phyloP scores from a whole-genome alignment of 2,113 vertebrate genomes.

The Bungarus multicinctus region DNA sequence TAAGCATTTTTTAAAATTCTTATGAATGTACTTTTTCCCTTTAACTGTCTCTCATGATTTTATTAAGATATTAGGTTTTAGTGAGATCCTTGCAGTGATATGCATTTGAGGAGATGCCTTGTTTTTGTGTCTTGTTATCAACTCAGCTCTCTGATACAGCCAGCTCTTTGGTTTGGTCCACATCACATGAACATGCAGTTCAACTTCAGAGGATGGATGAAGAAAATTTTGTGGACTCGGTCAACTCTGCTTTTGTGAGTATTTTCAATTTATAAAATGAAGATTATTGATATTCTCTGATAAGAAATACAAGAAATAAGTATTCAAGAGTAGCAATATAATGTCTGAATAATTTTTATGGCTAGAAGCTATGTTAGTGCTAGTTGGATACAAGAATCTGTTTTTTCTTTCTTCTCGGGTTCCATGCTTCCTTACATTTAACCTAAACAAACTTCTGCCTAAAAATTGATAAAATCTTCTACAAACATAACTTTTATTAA shows the following conservation, averaged over 20 bases:
- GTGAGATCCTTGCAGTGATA: not conserved
- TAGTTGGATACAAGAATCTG: not conserved
- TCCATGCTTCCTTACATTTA: not conserved
- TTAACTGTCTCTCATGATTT: not conserved
- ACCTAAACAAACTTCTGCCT: not conserved
- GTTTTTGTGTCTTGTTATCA: slow-evolving; percentile 28
- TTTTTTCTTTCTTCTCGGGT: not conserved
- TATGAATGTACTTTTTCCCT: not conserved
- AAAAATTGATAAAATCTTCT: not conserved
- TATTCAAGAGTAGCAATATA: not conserved
- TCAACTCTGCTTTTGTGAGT: slow-evolving; percentile 98
- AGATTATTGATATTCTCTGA: not conserved
- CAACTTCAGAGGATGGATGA: slow-evolving; percentile 87
- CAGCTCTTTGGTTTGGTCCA: slow-evolving; percentile 97
- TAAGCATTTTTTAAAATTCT: not conserved
- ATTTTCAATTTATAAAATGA: not conserved
- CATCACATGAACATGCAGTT: slow-evolving; percentile 83
- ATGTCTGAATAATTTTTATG: not conserved
- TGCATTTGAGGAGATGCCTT: not conserved
- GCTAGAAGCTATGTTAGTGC: not conserved
- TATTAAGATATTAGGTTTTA: not conserved
- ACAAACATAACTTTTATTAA: not conserved
- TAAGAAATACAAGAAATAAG: not conserved
- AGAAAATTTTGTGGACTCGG: slow-evolving; percentile 89
- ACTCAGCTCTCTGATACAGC: slow-evolving; percentile 86